Evolutionary conservation across 2,113 vertebrate species (phyloP), one percentile per base, ranked within the genome.

Genomic region (Sylvia atricapilla): DNA sequence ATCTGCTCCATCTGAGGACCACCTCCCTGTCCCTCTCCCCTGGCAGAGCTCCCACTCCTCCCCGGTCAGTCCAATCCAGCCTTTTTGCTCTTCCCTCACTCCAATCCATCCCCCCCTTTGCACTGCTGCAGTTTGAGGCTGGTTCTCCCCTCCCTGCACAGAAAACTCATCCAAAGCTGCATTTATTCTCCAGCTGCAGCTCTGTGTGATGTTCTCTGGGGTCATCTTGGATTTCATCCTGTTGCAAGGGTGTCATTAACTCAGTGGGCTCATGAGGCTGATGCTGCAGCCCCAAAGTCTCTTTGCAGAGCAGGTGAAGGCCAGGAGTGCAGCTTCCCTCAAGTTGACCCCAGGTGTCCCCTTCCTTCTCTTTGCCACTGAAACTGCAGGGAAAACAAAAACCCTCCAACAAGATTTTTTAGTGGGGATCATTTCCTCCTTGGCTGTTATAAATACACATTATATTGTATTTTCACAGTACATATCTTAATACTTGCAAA

Each of bases 231-330:
- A 7, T 44, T 81, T 81, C 21, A 12, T 11, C 28, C 28, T 8
- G 13, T 16, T 30, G 24, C 12, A 16, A 15, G 23, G 27, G 2
- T n/a, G 8, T 5, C 47, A 7, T 19, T 24, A 0, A 1, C 68
- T 41, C 8, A 0, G 41, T 47, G 73, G 84, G 27, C 37, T 67
- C 53, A 8, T 3, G 53, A 21, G 33, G 46, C 13, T 31, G 55
- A 35, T 58, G n/a, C 83, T 52, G 37, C 53, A 92, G 41, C 72
- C 33, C 70, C 13, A 10, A 21, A 5, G 2, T 28, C 46, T 46
- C 53, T 88, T 24, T 47, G 83, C 37, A 79, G 76, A 39, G 53
- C 75, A 60, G 31, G 28, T 35, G 15, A 12, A 83, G 67, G 60
- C 30, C 35, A 14, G 25, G 52, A 43, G 58, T 22, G 58, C 41